Base-by-base conservation (phyloP, 1,140 invertebrate species). In the Gonioctena quinquepunctata region DNA sequence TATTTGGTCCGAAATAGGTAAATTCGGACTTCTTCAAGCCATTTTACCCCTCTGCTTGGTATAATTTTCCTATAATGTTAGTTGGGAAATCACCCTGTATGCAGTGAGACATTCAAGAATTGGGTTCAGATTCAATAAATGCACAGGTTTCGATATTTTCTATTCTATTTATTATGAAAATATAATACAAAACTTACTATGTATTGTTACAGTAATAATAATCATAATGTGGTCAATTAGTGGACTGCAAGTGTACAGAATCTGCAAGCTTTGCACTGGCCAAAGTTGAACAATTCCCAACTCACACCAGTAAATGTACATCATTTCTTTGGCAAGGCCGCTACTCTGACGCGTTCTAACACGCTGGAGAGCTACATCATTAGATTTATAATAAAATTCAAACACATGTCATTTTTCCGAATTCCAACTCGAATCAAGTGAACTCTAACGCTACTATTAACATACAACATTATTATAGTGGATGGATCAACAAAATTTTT, bases 151-250 rank as follows among this genome's bases (percentile, higher is more conserved):
- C n/a, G 65, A 65, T 69, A 66, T 74, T 87, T 88, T 87, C 86
- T 84, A 87, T 84, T 84, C 87, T 87, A 87, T 88, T 88, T 88
- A 88, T 88, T 88, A 88, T 88, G 86, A 88, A 88, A 88, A 88
- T 88, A 88, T 88, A 88, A 88, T 88, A 88, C 87, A 88, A 88
- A 88, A 88, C 86, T 87, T 87, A 85, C 86, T 88, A 87, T 88
- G 84, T 87, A 85, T 83, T 87, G 85, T 87, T 87, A 86, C 85
- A 87, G 85, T 86, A 86, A 73, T 75, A 76, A 77, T 73, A 66
- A 77, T 74, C 85, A 77, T 81, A 79, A 79, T 78, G 78, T 83
- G 80, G 80, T 83, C 81, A 80, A 77, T 80, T 81, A 80, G 77
- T 80, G 80, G 80, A 83, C 79, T 83, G 77, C 75, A 80, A 78